These are phyloP conservation scores for Hypotaenidia okinawae DNA, from an alignment of 2,797 vertebrate species.

Conservation along the genomic window DNA sequence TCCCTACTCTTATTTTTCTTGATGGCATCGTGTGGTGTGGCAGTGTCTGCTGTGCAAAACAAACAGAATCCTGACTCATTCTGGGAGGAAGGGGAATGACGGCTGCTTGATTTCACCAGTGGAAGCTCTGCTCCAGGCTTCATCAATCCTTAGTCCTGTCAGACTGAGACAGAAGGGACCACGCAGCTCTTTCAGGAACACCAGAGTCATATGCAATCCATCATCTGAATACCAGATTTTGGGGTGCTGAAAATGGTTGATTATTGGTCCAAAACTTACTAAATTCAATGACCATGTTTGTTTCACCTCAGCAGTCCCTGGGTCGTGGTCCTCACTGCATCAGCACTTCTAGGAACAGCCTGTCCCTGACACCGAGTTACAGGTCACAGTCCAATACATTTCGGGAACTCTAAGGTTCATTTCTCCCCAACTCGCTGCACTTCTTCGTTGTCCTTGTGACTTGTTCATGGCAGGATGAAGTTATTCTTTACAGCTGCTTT, in stretches of 20 bases:
- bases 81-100: not conserved
- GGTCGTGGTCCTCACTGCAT: not conserved
- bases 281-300: not conserved
- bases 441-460: not conserved
- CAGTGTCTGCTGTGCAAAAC: not conserved
- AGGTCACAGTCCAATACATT: not conserved
- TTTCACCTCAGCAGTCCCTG: not conserved
- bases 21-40: not conserved
- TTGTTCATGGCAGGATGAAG: not conserved
- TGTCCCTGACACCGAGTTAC: not conserved
- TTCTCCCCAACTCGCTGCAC: not conserved
- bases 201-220: not conserved
- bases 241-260: not conserved
- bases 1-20: not conserved
- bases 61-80: not conserved
- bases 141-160: not conserved
- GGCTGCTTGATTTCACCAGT: not conserved
- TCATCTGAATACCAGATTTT: not conserved
- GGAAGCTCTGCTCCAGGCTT: not conserved
- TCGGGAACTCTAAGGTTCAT: not conserved
- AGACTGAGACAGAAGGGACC: not conserved
- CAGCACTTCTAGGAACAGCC: not conserved
- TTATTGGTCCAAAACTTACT: not conserved
- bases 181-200: not conserved
- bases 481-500: not conserved